Evolutionary conservation across 2,888 invertebrate genomes (phyloP), one percentile per base, ranked within the genome.

Genomic region (Parapristionchus giblindavisi): DNA sequence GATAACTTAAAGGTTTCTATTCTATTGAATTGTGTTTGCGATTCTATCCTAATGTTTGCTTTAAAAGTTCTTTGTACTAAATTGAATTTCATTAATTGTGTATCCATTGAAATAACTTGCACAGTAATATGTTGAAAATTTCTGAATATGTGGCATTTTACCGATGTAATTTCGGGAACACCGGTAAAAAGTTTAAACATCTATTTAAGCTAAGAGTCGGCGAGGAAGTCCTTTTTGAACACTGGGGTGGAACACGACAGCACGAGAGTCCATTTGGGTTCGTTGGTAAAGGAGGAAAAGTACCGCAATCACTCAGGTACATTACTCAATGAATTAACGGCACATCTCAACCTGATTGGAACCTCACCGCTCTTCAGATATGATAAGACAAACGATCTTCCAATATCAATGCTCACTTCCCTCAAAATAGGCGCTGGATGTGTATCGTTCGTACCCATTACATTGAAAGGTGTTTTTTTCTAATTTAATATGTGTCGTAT

Each of bases 281-380:
- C 71, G 83, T 85, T 11, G 74, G 84, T 34, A 83, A 80, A 80
- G 85, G 85, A 17, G 85, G 85, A 5, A 83, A 83, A 74, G 79
- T 84, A 0, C 77, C 52, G 2, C 80, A 81, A 11, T 17, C 4
- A 3, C 24, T 43, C 27, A 65, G 14, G 65, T 65, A 14, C 14
- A 43, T 65, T 29, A 17, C 38, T 14, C 8, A 40, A 6, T 8
- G n/a, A n/a, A n/a, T n/a, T n/a, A n/a, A n/a, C n/a, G n/a, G n/a
- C n/a, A n/a, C n/a, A n/a, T n/a, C n/a, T n/a, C n/a, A n/a, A n/a
- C n/a, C 65, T 40, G 24, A 34, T 40, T 43, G 8, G 14, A 6
- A 29, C 11, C 14, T 8, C 5, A 34, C 17, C 5, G 11, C 56
- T 5, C 65, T 78, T 68, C 65, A 82, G 83, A 75, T 83, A 83